A percentile compares a stretch with the other conserved stretches of the same genome.
These are phyloP conservation scores for Agrotis clavis DNA, from an alignment of 2,888 invertebrate genomes.

Conservation along the genomic window DNA sequence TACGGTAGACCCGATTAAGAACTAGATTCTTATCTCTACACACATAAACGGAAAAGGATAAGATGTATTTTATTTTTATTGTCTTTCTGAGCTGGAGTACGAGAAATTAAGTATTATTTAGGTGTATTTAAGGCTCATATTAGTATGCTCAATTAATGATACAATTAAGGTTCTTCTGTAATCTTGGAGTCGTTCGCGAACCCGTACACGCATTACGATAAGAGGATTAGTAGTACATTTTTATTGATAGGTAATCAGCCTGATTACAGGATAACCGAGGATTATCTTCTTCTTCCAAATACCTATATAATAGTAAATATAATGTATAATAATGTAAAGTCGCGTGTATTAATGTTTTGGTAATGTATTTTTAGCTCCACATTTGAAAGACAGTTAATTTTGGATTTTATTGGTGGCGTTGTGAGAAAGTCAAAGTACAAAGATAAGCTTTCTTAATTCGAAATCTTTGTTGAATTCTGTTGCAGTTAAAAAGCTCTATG, in stretches of 20 bases:
- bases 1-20: slow-evolving; percentile 43
- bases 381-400: no score
- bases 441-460: no score
- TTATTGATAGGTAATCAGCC: not conserved
- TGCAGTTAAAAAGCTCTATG: no score
- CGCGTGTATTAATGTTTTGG: no score
- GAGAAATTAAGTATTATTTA: slow-evolving; percentile 1
- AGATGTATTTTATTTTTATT: slow-evolving; percentile 31
- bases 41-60: slow-evolving; percentile 28
- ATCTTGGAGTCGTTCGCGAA: not conserved
- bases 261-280: not conserved
- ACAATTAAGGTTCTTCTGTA: not conserved
- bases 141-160: slow-evolving; percentile 12
- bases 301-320: no score
- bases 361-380: no score
- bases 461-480: no score
- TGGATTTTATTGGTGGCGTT: no score
- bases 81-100: slow-evolving; percentile 4
- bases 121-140: not conserved
- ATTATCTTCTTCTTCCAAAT: no score
- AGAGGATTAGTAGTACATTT: not conserved
- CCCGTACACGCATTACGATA: not conserved
- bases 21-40: slow-evolving; percentile 41
- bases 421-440: no score
- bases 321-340: no score